A percentile compares a stretch with the other conserved stretches of the same genome.
Conservation (phyloP, 35 echinoderm and acorn worm genomes). For the Eucidaris tribuloides region DNA sequence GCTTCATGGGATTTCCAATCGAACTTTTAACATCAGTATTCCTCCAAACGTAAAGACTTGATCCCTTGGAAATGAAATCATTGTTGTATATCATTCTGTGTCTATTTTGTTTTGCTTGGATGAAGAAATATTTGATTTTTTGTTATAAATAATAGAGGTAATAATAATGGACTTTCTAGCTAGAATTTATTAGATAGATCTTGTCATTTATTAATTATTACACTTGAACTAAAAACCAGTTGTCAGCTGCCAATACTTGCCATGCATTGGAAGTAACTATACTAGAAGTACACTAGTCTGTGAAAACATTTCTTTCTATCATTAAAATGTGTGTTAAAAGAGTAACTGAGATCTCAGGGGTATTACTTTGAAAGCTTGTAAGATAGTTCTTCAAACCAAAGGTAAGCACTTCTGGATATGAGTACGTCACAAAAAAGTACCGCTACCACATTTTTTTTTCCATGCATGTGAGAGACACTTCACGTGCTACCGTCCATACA, state of each 20-base stretch:
- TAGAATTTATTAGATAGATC: slow-evolving; percentile 5
- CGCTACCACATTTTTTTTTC: too few relatives aligned
- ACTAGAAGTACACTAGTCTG: too few relatives aligned
- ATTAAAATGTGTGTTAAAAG: too few relatives aligned
- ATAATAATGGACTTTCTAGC: background rate
- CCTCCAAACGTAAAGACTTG: background rate
- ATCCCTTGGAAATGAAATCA: background rate
- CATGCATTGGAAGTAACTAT: background rate
- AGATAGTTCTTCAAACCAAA: too few relatives aligned
- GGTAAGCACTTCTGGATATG: too few relatives aligned
- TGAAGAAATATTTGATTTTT: background rate
- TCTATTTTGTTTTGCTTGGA: slow-evolving; percentile 22
- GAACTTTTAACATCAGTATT: slow-evolving; percentile 8
- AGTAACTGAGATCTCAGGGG: too few relatives aligned
- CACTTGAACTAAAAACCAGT: background rate
- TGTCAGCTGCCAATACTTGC: slow-evolving; percentile 17
- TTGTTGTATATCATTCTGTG: slow-evolving; percentile 15
- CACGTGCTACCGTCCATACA: too few relatives aligned
- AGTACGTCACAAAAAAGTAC: too few relatives aligned
- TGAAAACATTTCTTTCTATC: too few relatives aligned
- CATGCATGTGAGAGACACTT: too few relatives aligned
- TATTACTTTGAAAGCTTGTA: too few relatives aligned
- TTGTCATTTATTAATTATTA: background rate
- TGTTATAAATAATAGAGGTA: slow-evolving; percentile 10
- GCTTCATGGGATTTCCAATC: slow-evolving; percentile 1